A percentile compares a stretch with the other conserved stretches of the same genome.
These are phyloP conservation scores for Telmatochromis brichardi DNA, from an alignment of 2,113 vertebrate species.

Conservation along the genomic window DNA sequence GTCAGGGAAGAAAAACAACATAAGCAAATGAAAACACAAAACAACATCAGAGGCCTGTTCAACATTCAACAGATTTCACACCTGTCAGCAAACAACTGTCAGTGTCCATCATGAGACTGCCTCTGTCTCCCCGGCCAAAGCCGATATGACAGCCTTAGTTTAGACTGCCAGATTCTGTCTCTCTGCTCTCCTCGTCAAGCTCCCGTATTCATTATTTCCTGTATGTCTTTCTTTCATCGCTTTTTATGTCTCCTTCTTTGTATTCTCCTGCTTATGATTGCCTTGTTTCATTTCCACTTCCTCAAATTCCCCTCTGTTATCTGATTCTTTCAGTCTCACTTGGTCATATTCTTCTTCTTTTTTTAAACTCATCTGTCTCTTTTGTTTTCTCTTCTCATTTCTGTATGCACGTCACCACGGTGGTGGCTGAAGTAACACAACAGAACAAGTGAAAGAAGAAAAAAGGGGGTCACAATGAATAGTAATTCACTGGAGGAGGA, in stretches of 20 bases:
- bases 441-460: background rate
- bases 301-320: background rate
- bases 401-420: slow-evolving; percentile 10
- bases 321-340: background rate
- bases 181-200: background rate
- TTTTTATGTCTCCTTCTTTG: background rate
- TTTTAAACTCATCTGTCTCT: background rate
- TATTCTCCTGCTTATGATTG: background rate
- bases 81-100: slow-evolving; percentile 2
- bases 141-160: background rate
- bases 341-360: background rate
- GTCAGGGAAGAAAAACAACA: slow-evolving; percentile 18
- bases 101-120: background rate
- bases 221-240: background rate
- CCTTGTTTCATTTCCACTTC: background rate
- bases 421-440: slow-evolving; percentile 6
- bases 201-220: background rate
- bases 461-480: slow-evolving; percentile 13
- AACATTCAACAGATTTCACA: slow-evolving; percentile 14
- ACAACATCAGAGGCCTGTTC: background rate
- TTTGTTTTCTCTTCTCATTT: background rate
- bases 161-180: background rate
- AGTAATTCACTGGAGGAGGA: slow-evolving; percentile 18
- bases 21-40: slow-evolving; percentile 8
- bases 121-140: background rate